Percentiles rank a stretch among this genome's conserved stretches.
Conservation (phyloP, 2,888 invertebrate species). For the Phasia obesa region DNA sequence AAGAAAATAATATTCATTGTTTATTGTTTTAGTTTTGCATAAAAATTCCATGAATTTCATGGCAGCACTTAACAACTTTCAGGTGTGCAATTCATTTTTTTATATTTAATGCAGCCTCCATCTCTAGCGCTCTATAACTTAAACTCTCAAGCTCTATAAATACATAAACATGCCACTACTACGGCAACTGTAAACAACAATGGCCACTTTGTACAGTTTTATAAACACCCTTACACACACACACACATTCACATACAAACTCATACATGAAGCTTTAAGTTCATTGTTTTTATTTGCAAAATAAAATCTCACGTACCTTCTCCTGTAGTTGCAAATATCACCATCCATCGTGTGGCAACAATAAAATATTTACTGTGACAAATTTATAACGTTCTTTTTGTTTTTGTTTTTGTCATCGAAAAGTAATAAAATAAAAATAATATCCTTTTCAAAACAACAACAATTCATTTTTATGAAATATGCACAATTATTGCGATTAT, state of each 20-base stretch:
- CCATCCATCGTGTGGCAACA: background rate
- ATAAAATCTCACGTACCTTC: slow-evolving; percentile 3
- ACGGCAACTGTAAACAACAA: slow-evolving; percentile 22
- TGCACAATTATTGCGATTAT: slow-evolving; percentile 26
- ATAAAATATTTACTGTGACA: slow-evolving; percentile 47
- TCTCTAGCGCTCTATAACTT: background rate
- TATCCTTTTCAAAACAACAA: slow-evolving; percentile 8
- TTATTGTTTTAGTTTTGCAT: slow-evolving; percentile 72
- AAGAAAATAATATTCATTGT: too few species aligned
- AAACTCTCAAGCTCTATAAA: slow-evolving; percentile 22
- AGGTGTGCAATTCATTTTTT: slow-evolving; percentile 62
- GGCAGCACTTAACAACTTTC: slow-evolving; percentile 75
- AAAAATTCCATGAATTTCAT: slow-evolving; percentile 76
- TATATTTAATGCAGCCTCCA: background rate
- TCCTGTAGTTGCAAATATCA: background rate
- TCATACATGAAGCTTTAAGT: slow-evolving; percentile 11
- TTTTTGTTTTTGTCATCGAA: background rate
- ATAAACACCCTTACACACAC: background rate
- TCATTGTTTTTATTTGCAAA: slow-evolving; percentile 44
- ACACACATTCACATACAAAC: background rate
- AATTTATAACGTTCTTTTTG: slow-evolving; percentile 32
- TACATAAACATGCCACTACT: slow-evolving; percentile 1
- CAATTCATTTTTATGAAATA: slow-evolving; percentile 14
- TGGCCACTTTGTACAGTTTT: slow-evolving; percentile 22
- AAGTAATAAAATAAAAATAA: slow-evolving; percentile 32